phyloP scores from a whole-genome alignment of 2,888 invertebrate species.

The Tetragonisca angustula region DNA sequence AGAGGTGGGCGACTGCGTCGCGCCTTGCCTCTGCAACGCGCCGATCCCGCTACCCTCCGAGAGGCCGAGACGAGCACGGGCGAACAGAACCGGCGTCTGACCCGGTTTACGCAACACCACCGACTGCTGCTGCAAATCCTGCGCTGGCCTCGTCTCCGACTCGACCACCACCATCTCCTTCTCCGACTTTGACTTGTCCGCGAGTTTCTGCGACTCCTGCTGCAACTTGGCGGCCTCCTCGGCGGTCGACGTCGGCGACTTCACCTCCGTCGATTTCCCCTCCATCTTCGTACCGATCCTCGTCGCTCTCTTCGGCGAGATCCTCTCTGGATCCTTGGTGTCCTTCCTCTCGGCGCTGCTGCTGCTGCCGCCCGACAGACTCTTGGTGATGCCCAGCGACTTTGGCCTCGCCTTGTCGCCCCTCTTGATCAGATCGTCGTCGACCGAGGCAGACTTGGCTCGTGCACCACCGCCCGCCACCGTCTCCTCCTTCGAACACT shows the following conservation, averaged over 20 bases:
- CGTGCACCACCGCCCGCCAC: conserved; percentile 70
- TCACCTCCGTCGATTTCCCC: neutral
- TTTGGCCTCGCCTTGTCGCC: conserved; percentile 80
- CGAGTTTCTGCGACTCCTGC: conserved; percentile 25
- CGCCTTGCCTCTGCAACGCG: conserved; percentile 90
- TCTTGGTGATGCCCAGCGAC: conserved; percentile 82
- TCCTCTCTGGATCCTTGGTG: conserved; percentile 79
- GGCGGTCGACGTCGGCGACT: conserved; percentile 14
- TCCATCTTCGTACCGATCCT: conserved; percentile 26
- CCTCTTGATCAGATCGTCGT: conserved; percentile 80
- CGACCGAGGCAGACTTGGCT: conserved; percentile 81
- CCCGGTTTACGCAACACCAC: conserved; percentile 89
- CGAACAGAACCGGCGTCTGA: conserved; percentile 91
- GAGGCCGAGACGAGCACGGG: conserved; percentile 91
- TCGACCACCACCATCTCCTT: too few species aligned
- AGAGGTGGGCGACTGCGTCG: conserved; percentile 90
- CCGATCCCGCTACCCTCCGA: conserved; percentile 93
- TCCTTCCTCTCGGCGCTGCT: conserved; percentile 81
- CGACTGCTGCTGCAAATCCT: conserved; percentile 89
- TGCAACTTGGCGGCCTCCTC: conserved; percentile 39
- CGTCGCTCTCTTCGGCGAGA: conserved; percentile 79
- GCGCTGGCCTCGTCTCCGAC: conserved; percentile 66
- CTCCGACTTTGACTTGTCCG: neutral
- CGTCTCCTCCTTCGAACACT: conserved; percentile 78
- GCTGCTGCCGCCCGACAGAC: conserved; percentile 76